Conservation (phyloP, 2,888 invertebrate species). For the Odontocolon sp. region DNA sequence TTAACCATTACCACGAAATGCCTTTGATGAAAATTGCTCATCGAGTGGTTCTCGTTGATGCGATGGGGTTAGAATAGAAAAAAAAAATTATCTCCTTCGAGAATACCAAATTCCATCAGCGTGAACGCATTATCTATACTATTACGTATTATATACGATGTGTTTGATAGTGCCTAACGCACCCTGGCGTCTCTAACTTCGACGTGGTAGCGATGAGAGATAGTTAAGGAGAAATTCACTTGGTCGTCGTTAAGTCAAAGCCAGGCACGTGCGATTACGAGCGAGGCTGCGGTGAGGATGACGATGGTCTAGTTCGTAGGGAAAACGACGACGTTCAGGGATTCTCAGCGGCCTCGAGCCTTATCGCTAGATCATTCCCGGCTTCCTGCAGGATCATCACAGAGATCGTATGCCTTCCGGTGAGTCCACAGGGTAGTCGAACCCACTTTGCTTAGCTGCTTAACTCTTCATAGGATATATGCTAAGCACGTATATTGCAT, state of each 20-base stretch:
- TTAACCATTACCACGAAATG: constrained; percentile 33
- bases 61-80: not conserved
- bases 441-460: constrained; percentile 12
- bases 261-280: constrained; percentile 26
- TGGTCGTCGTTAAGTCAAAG: constrained; percentile 48
- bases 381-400: constrained; percentile 22
- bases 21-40: constrained; percentile 26
- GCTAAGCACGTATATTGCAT: not conserved
- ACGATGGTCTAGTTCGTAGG: constrained; percentile 1
- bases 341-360: not conserved
- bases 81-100: constrained; percentile 15
- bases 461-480: not conserved
- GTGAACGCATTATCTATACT: constrained; percentile 27
- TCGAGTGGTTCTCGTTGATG: not conserved
- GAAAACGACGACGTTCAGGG: not conserved
- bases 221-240: constrained; percentile 47
- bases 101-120: constrained; percentile 1
- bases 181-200: constrained; percentile 14
- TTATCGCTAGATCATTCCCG: constrained; percentile 34
- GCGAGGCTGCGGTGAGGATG: constrained; percentile 16
- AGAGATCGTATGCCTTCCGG: not conserved
- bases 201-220: constrained; percentile 4
- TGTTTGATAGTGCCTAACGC: constrained; percentile 26
- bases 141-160: not conserved
- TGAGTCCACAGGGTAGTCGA: not conserved